Base-by-base conservation (phyloP, 2,797 vertebrate species). In the Sebastes itinus region DNA sequence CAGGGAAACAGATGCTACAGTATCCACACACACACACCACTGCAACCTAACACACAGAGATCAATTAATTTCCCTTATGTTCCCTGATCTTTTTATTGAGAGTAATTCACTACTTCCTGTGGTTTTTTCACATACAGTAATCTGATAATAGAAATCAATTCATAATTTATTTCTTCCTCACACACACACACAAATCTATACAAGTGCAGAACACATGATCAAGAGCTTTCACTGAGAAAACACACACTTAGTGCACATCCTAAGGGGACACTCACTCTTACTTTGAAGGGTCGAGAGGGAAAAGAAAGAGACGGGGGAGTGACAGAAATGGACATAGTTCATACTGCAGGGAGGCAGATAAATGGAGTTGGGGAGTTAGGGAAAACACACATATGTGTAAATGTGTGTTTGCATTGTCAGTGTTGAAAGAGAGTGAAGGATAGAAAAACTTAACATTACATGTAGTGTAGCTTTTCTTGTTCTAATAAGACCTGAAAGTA, bases 121-220 rank as follows among this genome's bases (percentile, higher is more conserved):
- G 27, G 18, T 81, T 63, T 78, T 77, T 76, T 10, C 52, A 52
- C 23, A 68, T 69, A 6, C 65, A 77, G 38, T 56, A 18, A 70
- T 77, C 30, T 55, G 30, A 88, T 78, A 55, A 82, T 28, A 86
- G 42, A 86, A 87, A 86, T 70, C 59, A 64, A 86, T 88, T 73
- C 35, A 20, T 76, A 56, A 71, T 83, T 76, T 77, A 33, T 70
- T 6, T 23, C 25, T 62, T 32, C 35, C 23, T 35, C 12, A 38
- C 35, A 25, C 61, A 55, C 12, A 38, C 35, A 25, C 61, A 55
- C 55, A 23, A 27, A 75, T 56, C 22, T 25, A 42, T 38, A 30
- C 20, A 59, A 58, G 16, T 54, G 58, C 35, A 38, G 20, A 1
- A 7, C 22, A 56, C 27, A 52, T 49, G 27, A 59, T 25, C 5